Conservation (phyloP, 2,113 vertebrate species). For the pig (Sus scrofa) region DNA sequence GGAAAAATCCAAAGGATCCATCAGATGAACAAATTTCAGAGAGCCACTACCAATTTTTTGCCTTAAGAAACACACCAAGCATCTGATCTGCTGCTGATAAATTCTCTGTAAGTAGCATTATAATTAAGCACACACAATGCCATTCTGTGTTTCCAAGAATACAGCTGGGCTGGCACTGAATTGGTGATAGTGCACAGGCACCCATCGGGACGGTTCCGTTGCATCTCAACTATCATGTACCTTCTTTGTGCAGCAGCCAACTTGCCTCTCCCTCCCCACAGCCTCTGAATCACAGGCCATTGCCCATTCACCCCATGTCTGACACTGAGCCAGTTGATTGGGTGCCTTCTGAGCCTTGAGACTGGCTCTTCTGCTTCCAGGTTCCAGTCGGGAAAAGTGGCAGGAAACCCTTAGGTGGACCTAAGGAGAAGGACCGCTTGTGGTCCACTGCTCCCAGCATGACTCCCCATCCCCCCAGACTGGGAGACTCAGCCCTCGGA, state of each 20-base stretch:
- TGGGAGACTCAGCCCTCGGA: neutral
- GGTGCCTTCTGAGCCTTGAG: slow-evolving; percentile 39
- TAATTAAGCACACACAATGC: slow-evolving; percentile 76
- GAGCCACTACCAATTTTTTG: slow-evolving; percentile 17
- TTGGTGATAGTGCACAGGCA: neutral
- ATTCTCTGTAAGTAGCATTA: slow-evolving; percentile 76
- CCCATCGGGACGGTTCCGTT: neutral
- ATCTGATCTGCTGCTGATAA: slow-evolving; percentile 65
- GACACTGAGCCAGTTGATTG: neutral
- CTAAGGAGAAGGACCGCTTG: too few relatives aligned
- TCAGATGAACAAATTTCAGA: slow-evolving; percentile 70
- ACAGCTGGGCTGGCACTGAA: slow-evolving; percentile 70
- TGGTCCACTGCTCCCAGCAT: neutral
- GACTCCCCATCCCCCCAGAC: neutral
- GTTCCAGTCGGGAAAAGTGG: neutral
- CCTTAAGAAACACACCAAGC: slow-evolving; percentile 42
- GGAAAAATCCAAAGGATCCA: slow-evolving; percentile 59
- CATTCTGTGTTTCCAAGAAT: slow-evolving; percentile 66
- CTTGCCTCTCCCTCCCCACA: neutral
- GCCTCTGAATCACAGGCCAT: neutral
- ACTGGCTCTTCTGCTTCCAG: neutral
- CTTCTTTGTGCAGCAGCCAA: neutral
- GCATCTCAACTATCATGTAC: slow-evolving; percentile 12
- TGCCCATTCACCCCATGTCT: slow-evolving; percentile 33
- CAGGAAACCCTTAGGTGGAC: too few relatives aligned